Conservation (phyloP, 1,140 invertebrate species). For the Gryllus bimaculatus region DNA sequence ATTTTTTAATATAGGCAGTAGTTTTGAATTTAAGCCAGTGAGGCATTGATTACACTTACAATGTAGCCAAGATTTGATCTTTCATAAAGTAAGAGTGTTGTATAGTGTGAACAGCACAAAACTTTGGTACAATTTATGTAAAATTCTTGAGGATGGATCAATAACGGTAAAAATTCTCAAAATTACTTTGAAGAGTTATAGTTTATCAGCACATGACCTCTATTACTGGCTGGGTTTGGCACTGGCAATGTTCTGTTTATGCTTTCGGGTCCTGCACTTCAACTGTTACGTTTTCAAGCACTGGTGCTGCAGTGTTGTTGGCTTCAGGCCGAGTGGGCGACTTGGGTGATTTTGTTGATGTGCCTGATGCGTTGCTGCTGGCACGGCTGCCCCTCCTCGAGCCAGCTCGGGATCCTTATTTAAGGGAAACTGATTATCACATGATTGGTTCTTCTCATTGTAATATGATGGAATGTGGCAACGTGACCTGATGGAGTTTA, state of each 20-base stretch:
- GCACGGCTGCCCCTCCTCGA: constrained; percentile 54
- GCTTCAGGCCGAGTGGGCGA: constrained; percentile 14
- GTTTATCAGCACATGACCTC: background rate
- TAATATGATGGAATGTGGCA: too few relatives aligned
- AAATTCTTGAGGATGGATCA: constrained; percentile 4
- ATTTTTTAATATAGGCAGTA: background rate
- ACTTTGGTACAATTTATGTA: background rate
- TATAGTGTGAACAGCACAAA: background rate
- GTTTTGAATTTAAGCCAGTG: background rate
- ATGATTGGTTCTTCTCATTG: background rate
- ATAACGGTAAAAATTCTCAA: background rate
- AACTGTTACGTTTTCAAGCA: constrained; percentile 47
- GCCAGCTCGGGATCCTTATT: constrained; percentile 7
- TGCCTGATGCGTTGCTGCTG: constrained; percentile 53
- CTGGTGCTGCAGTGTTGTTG: constrained; percentile 33
- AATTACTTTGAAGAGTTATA: background rate
- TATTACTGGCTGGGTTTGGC: background rate
- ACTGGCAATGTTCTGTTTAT: constrained; percentile 26
- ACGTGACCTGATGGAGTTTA: too few relatives aligned
- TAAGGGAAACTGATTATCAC: background rate
- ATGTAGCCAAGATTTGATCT: background rate
- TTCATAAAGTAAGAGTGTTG: background rate
- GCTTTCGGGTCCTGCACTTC: constrained; percentile 42
- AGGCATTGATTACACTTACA: background rate
- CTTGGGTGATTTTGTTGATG: constrained; percentile 42